Evolutionary conservation across 37 sponge, comb jelly and placozoan genomes (phyloP), one percentile per base, ranked within the genome.

Genomic region (Tethya wilhelma): DNA sequence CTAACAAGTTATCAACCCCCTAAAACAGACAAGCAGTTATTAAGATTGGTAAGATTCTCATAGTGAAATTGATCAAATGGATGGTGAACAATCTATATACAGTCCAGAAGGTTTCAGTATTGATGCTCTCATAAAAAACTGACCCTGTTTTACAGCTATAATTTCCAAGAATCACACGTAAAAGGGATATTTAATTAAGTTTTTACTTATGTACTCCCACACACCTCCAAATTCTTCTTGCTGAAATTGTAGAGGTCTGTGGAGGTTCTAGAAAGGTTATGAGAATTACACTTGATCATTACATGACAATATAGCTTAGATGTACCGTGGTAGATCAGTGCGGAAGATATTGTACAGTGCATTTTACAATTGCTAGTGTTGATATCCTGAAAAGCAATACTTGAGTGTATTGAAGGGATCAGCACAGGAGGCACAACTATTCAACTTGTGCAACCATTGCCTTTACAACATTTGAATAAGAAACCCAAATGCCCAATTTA

Each of bases 341-440:
- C n/a, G n/a, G n/a, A n/a, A n/a, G n/a, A n/a, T n/a, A n/a, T n/a
- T n/a, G 64, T 32, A 41, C 20, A 1, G 22, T 32, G 14, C 39
- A 33, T 22, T 80, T 80, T 37, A 80, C 79, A 30, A 23, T 79
- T 66, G 79, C 68, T 1, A 31, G 34, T 29, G 81, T 80, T 69
- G 71, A 80, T 39, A 80, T 69, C 59, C 60, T 80, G 30, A 62
- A 80, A 56, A 80, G 81, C 25, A 2, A 80, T 56, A 38, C 81
- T 31, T 59, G 71, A 8, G 81, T 80, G 4, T 69, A 80, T 59
- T 69, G 81, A 56, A 71, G 81, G 1, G 31, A 80, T 30, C 81
- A 80, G 60, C 71, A 80, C 19, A 14, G 79, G 4, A 80, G 81
- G 81, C 2, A 80, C 81, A 9, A 80, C 81, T 38, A 43, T 80